Percentiles rank a stretch among this genome's conserved stretches.
Conservation (phyloP, 2,113 vertebrate species). For the Eudyptes chrysolophus region DNA sequence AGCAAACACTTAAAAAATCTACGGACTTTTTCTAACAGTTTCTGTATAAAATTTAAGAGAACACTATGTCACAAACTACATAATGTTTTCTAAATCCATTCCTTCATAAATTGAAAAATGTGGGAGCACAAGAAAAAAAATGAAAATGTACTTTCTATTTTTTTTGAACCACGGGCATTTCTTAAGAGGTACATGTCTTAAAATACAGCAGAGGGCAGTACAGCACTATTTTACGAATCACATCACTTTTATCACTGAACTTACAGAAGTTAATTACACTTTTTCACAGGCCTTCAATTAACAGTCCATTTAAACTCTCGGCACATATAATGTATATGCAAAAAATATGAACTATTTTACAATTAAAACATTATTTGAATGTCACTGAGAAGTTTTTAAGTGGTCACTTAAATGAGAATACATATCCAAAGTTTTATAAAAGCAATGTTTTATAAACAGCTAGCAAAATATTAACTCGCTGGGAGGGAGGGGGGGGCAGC, state of each 20-base stretch:
- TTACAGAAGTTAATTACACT: background rate
- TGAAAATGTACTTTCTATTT: background rate
- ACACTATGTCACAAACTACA: background rate
- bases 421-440: background rate
- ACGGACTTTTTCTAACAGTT: background rate
- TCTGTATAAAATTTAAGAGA: background rate
- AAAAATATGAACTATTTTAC: background rate
- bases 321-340: background rate
- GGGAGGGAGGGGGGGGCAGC: no score
- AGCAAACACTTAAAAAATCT: background rate
- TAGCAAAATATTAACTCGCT: background rate
- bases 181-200: background rate
- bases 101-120: background rate
- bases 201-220: slow-evolving; percentile 62
- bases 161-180: background rate
- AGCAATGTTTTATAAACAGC: background rate
- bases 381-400: background rate
- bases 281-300: background rate
- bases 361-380: background rate
- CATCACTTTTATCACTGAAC: background rate
- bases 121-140: background rate
- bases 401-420: background rate
- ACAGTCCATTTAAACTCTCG: background rate
- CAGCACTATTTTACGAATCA: background rate
- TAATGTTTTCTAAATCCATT: background rate